Conservation (phyloP, 1,140 invertebrate genomes). For the Tetragnatha versicolor region DNA sequence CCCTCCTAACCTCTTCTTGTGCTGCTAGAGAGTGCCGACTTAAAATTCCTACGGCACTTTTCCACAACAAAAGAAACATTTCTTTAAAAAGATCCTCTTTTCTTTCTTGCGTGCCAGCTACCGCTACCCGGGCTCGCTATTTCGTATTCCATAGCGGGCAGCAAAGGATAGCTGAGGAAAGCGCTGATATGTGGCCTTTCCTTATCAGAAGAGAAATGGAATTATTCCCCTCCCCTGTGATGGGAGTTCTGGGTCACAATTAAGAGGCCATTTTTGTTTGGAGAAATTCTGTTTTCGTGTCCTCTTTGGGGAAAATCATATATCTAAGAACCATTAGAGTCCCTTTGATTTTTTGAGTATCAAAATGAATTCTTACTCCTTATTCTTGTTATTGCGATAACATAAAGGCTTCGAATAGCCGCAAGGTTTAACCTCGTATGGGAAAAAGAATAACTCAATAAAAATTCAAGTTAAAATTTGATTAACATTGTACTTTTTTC, state of each 20-base stretch:
- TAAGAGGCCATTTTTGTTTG: too few species aligned
- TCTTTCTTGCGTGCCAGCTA: not conserved
- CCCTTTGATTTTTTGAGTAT: too few species aligned
- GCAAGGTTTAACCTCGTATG: too few species aligned
- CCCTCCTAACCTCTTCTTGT: not conserved
- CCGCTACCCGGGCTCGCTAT: not conserved
- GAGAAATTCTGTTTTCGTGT: not conserved
- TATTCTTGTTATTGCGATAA: too few species aligned
- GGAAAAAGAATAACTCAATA: too few species aligned
- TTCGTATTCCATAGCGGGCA: constrained; percentile 16
- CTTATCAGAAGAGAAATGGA: not conserved
- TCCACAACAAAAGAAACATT: constrained; percentile 26
- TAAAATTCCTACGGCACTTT: constrained; percentile 34
- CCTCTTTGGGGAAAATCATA: too few species aligned
- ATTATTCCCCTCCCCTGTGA: not conserved
- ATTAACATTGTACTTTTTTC: too few species aligned
- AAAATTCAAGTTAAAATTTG: too few species aligned
- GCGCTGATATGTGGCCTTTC: not conserved
- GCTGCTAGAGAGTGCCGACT: not conserved
- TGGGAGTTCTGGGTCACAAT: too few species aligned
- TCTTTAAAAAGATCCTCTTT: constrained; percentile 25
- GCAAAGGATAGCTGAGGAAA: not conserved
- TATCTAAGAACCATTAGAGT: too few species aligned
- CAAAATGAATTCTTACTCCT: too few species aligned
- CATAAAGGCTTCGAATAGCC: too few species aligned